These are phyloP conservation scores for Agonopterix subpropinquella DNA, from an alignment of 2,888 invertebrate species.

Conservation along the genomic window DNA sequence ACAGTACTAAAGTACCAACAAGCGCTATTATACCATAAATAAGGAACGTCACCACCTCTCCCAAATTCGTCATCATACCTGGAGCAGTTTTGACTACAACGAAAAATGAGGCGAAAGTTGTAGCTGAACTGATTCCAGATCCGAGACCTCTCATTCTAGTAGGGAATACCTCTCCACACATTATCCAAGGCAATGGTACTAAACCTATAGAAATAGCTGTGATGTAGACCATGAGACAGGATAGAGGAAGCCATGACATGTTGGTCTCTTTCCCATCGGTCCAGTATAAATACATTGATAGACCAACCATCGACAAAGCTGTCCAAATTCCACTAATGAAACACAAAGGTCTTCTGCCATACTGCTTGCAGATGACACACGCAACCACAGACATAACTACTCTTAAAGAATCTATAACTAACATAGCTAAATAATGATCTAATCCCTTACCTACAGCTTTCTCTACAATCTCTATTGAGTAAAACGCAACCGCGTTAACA, in stretches of 20 bases:
- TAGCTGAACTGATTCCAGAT: slow-evolving; percentile 79
- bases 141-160: slow-evolving; percentile 78
- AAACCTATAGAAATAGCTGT: slow-evolving; percentile 77
- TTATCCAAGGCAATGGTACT: slow-evolving; percentile 82
- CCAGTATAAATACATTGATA: slow-evolving; percentile 66
- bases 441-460: slow-evolving; percentile 74
- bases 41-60: slow-evolving; percentile 78
- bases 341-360: slow-evolving; percentile 79
- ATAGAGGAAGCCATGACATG: slow-evolving; percentile 67
- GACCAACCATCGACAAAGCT: slow-evolving; percentile 72
- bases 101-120: slow-evolving; percentile 79
- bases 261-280: slow-evolving; percentile 38
- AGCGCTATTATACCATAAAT: slow-evolving; percentile 77
- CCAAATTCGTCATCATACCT: slow-evolving; percentile 72
- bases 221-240: slow-evolving; percentile 74
- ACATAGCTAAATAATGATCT: slow-evolving; percentile 79
- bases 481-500: slow-evolving; percentile 82
- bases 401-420: slow-evolving; percentile 79
- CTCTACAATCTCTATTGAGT: slow-evolving; percentile 80
- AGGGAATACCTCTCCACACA: slow-evolving; percentile 84
- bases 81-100: slow-evolving; percentile 81
- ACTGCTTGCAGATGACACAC: slow-evolving; percentile 77
- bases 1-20: slow-evolving; percentile 74
- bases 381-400: slow-evolving; percentile 78
- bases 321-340: slow-evolving; percentile 79